phyloP scores from a whole-genome alignment of 1,140 invertebrate species.

The Neodiprion fabricii region DNA sequence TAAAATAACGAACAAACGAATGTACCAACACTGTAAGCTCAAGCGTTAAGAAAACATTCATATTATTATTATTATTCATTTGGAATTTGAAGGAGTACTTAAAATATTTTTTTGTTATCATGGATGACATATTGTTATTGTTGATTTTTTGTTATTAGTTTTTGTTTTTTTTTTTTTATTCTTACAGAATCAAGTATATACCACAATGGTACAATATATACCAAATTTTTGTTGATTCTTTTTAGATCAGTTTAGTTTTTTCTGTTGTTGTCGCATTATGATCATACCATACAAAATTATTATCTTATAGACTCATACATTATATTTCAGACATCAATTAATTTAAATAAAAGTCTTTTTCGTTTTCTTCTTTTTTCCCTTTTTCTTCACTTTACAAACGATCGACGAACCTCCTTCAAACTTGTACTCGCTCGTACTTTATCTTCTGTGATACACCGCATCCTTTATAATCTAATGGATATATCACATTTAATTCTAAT shows the following conservation, averaged over 20 bases:
- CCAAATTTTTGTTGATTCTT: no score
- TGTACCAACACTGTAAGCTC: no score
- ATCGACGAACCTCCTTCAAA: neutral
- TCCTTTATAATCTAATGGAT: slow-evolving; percentile 5
- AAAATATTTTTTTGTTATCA: no score
- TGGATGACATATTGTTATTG: no score
- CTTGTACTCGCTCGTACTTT: neutral
- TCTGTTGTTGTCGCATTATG: neutral
- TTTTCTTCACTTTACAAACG: neutral
- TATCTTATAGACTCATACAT: slow-evolving; percentile 3
- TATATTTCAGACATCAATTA: slow-evolving; percentile 1
- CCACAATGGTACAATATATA: no score
- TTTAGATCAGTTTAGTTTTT: no score
- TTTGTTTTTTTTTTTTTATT: neutral
- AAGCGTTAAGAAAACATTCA: no score
- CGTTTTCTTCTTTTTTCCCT: neutral
- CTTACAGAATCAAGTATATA: neutral
- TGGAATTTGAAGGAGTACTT: no score
- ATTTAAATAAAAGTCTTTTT: slow-evolving; percentile 6
- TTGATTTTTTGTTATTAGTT: no score
- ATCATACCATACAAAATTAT: neutral
- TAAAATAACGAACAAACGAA: no score
- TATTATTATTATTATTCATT: no score
- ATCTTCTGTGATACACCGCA: slow-evolving; percentile 5
- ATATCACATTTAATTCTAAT: slow-evolving; percentile 20